Conservation (phyloP, 1,140 invertebrate genomes). For the Aculops lycopersici region DNA sequence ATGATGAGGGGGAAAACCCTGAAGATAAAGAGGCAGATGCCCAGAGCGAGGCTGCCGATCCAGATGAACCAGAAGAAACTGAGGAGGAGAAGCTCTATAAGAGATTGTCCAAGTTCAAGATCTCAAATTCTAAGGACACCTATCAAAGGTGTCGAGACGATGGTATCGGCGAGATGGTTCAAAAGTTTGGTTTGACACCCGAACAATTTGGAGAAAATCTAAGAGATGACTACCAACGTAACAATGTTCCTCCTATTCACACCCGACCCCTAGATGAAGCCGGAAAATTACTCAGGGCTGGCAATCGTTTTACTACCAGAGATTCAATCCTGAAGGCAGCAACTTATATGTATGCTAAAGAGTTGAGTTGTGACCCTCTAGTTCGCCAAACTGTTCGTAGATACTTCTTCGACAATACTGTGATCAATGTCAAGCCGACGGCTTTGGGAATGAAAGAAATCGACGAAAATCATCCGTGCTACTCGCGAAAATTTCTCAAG, state of each 20-base stretch:
- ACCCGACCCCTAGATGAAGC: conserved; percentile 43
- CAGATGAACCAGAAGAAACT: conserved; percentile 12
- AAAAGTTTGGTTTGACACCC: conserved; percentile 71
- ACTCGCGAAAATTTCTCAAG: conserved; percentile 61
- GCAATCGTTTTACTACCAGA: conserved; percentile 22
- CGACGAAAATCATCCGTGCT: conserved; percentile 61
- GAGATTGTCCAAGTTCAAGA: conserved; percentile 23
- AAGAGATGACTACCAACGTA: conserved; percentile 75
- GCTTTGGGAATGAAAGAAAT: conserved; percentile 68
- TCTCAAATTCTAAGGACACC: conserved; percentile 37
- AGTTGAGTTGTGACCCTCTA: conserved; percentile 61
- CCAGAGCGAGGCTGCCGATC: conserved; percentile 5
- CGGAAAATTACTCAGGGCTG: conserved; percentile 25
- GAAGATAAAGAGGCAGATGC: conserved; percentile 6
- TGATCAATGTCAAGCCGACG: conserved; percentile 45
- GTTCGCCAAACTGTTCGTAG: conserved; percentile 52
- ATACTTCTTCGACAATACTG: conserved; percentile 62
- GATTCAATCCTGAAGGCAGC: conserved; percentile 57
- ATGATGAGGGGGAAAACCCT: conserved; percentile 11
- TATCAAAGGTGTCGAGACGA: conserved; percentile 54
- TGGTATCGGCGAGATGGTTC: conserved; percentile 44
- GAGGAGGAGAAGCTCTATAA: conserved; percentile 19
- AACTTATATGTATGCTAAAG: conserved; percentile 70
- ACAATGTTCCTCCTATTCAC: conserved; percentile 72
- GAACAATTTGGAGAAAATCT: conserved; percentile 90